Evolutionary conservation across 92 coral and sea anemone genomes (phyloP).

Genomic region (Palythoa grandis): DNA sequence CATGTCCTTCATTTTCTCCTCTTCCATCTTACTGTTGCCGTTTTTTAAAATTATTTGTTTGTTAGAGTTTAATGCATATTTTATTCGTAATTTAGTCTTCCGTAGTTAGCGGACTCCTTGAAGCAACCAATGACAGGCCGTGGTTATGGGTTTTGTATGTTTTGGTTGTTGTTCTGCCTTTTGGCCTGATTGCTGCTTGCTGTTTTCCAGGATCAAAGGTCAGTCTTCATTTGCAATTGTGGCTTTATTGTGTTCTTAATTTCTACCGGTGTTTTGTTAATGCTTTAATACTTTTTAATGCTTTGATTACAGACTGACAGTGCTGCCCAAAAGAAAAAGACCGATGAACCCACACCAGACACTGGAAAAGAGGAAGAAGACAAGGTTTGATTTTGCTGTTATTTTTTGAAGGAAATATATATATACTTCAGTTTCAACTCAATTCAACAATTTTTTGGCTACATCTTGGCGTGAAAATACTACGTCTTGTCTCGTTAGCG

Average conservation of each 20-base stretch:
- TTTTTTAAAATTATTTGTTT: neutral
- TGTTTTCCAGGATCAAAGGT: constrained; percentile 99
- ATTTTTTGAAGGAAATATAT: neutral
- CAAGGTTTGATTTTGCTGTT: constrained; percentile 33
- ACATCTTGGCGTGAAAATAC: neutral
- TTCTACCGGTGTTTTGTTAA: neutral
- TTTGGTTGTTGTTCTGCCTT: constrained; percentile 92
- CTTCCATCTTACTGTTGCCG: too few species aligned
- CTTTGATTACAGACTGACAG: constrained; percentile 65
- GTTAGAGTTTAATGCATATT: neutral
- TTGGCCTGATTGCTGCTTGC: constrained; percentile 96
- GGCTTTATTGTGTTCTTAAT: neutral
- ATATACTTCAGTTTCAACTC: neutral
- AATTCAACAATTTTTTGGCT: neutral
- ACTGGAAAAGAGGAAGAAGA: constrained; percentile 66
- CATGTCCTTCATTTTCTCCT: too few species aligned
- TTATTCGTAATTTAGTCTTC: constrained; percentile 66
- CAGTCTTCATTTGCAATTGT: neutral
- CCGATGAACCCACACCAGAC: constrained; percentile 94
- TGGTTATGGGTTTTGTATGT: constrained; percentile 99
- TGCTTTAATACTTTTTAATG: neutral
- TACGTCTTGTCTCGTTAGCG: neutral
- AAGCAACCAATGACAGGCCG: constrained; percentile 97
- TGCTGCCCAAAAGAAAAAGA: constrained; percentile 90
- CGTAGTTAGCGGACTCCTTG: constrained; percentile 87